Evolutionary conservation across 2,888 invertebrate species (phyloP).

Genomic region (Limnephilus auricula): DNA sequence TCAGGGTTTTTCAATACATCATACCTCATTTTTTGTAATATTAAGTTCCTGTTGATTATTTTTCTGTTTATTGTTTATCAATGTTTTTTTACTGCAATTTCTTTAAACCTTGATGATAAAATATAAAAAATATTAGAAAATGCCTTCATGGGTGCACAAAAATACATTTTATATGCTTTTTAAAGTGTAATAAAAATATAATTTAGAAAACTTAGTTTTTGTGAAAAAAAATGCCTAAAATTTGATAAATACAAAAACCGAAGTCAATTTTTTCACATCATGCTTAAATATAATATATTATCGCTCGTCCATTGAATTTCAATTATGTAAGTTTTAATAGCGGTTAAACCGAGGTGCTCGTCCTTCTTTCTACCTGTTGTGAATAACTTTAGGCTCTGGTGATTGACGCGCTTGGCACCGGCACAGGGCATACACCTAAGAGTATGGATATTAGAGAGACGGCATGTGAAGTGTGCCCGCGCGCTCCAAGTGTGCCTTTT

Average conservation of each 20-base stretch:
- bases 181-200: background rate
- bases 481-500: too few species aligned
- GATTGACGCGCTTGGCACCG: conserved; percentile 8
- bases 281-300: conserved; percentile 7
- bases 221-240: conserved; percentile 13
- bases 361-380: conserved; percentile 31
- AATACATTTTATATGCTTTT: background rate
- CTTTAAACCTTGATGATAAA: background rate
- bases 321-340: conserved; percentile 24
- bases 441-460: too few species aligned
- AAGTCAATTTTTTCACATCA: conserved; percentile 6
- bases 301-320: conserved; percentile 7
- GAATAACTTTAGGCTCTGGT: background rate
- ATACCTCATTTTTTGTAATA: conserved; percentile 43
- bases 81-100: background rate
- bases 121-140: background rate
- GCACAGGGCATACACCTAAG: too few species aligned
- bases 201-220: background rate
- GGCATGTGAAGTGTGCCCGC: too few species aligned
- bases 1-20: conserved; percentile 3
- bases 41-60: conserved; percentile 33
- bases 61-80: conserved; percentile 5
- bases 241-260: background rate
- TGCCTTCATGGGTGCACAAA: background rate
- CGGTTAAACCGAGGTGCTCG: conserved; percentile 46